Conservation (phyloP, 2,797 vertebrate genomes). For the Brotogeris chrysoptera region DNA sequence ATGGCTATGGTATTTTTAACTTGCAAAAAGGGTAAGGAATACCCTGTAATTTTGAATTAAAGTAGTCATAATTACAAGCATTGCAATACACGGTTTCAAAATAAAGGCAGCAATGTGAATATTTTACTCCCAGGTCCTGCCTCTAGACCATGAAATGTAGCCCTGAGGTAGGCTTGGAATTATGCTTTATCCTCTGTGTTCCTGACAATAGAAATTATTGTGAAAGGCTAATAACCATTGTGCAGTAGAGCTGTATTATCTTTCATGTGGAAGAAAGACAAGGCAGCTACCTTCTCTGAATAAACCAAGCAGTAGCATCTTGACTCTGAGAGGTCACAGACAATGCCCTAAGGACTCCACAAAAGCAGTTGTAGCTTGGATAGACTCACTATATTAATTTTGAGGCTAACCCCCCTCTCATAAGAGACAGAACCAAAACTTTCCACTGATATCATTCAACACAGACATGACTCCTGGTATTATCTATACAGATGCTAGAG, state of each 20-base stretch:
- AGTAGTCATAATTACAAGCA: not conserved
- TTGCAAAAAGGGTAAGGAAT: not conserved
- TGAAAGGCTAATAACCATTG: slow-evolving; percentile 4
- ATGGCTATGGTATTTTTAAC: not conserved
- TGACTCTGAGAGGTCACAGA: not conserved
- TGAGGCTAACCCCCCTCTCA: not conserved
- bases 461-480: not conserved
- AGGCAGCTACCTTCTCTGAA: not conserved
- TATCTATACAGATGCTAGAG: not conserved
- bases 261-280: not conserved
- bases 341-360: not conserved
- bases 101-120: not conserved
- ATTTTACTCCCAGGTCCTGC: not conserved
- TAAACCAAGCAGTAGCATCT: not conserved
- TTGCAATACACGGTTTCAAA: not conserved
- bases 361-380: not conserved
- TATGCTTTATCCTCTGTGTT: not conserved
- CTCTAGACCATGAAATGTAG: slow-evolving; percentile 2
- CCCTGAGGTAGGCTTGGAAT: not conserved
- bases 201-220: slow-evolving; percentile 17
- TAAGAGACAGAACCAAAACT: not conserved
- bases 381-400: not conserved
- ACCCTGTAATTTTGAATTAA: slow-evolving; percentile 5
- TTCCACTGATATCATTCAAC: not conserved
- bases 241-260: not conserved